These are phyloP conservation scores for Microchirus variegatus DNA, from an alignment of 2,797 vertebrate genomes.

Conservation along the genomic window DNA sequence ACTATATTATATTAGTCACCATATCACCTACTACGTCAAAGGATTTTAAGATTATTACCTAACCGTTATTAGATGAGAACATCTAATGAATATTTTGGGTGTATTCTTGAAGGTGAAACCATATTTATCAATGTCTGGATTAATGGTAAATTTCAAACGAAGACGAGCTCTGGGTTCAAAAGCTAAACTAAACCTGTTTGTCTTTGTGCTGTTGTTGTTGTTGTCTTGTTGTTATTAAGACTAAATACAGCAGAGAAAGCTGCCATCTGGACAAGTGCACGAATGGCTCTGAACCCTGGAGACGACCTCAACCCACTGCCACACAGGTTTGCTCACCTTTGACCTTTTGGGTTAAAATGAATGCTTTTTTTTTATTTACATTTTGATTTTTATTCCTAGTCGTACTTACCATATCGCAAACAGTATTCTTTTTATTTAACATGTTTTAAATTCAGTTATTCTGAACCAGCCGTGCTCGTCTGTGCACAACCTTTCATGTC, in stretches of 20 bases:
- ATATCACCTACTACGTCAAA: too few relatives aligned
- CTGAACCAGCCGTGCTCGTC: neutral
- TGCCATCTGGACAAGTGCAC: conserved; percentile 64
- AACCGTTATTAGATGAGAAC: too few relatives aligned
- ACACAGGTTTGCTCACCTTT: conserved; percentile 50
- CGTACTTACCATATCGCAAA: too few relatives aligned
- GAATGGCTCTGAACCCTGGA: conserved; percentile 41
- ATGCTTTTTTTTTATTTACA: conserved; percentile 4
- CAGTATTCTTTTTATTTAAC: too few relatives aligned
- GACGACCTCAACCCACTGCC: conserved; percentile 26
- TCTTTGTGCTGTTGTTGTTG: conserved; percentile 21
- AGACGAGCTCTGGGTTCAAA: too few relatives aligned
- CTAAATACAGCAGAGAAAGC: conserved; percentile 47
- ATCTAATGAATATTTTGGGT: too few relatives aligned
- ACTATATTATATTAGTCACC: too few relatives aligned
- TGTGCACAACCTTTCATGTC: neutral
- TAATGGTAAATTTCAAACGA: too few relatives aligned
- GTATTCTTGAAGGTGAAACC: too few relatives aligned
- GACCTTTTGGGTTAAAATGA: neutral
- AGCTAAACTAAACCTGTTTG: conserved; percentile 30
- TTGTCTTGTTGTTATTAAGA: conserved; percentile 46
- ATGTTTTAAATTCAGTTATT: neutral
- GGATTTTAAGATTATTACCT: too few relatives aligned
- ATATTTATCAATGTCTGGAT: too few relatives aligned
- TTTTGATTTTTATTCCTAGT: neutral